A percentile compares a stretch with the other conserved stretches of the same genome.
phyloP scores from a whole-genome alignment of 53 echinoderm and acorn worm species.

The Holothuria leucospilota region DNA sequence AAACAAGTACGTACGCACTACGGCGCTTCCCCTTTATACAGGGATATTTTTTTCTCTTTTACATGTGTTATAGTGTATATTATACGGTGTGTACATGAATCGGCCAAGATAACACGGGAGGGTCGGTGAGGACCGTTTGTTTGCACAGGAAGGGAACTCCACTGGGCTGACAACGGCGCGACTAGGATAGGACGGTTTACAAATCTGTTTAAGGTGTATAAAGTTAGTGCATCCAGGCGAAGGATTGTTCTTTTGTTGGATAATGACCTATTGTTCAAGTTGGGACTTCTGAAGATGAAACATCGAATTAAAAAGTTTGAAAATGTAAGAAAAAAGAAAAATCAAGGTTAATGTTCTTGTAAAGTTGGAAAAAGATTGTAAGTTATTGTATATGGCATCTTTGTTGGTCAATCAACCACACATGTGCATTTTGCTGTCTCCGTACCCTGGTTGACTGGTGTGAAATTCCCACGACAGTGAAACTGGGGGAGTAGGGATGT shows the following conservation, averaged over 20 bases:
- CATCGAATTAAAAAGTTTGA: slow-evolving; percentile 34
- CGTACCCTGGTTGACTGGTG: neutral
- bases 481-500: neutral
- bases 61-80: no score
- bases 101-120: neutral
- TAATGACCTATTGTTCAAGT: slow-evolving; percentile 38
- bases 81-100: no score
- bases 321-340: slow-evolving; percentile 24
- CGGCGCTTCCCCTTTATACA: no score
- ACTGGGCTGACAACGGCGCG: slow-evolving; percentile 12
- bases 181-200: neutral
- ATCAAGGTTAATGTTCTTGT: slow-evolving; percentile 32
- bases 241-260: slow-evolving; percentile 28
- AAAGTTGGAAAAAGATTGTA: no score
- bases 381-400: neutral
- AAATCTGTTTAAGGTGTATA: slow-evolving; percentile 45
- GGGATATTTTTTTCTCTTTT: no score
- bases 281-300: neutral
- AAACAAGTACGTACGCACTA: no score
- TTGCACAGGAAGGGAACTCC: slow-evolving; percentile 16
- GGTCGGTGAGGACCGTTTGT: neutral
- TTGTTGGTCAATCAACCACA: slow-evolving; percentile 4
- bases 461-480: slow-evolving; percentile 45
- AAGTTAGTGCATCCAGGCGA: slow-evolving; percentile 23
- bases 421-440: neutral